phyloP scores from a whole-genome alignment of 2,797 vertebrate genomes.

The Darevskia nairensis region DNA sequence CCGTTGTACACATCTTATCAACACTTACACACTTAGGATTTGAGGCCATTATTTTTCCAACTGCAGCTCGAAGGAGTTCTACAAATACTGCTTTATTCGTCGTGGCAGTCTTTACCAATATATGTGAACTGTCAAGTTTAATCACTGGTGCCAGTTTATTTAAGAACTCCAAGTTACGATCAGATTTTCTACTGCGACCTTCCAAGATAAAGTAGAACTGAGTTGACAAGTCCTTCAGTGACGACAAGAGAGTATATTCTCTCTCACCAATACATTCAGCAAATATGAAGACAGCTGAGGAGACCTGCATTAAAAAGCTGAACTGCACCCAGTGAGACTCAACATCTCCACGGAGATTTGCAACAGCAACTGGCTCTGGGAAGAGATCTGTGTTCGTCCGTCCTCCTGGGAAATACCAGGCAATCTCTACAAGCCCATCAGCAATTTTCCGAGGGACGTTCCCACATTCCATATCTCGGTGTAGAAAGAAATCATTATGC shows the following conservation, averaged over 20 bases:
- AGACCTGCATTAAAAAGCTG: slow-evolving; percentile 19
- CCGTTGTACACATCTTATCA: slow-evolving; percentile 74
- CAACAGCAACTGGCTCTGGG: slow-evolving; percentile 3
- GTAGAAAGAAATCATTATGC: slow-evolving; percentile 27
- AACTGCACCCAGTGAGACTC: not conserved
- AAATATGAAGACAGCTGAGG: slow-evolving; percentile 29
- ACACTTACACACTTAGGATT: slow-evolving; percentile 74
- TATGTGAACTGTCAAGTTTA: not conserved
- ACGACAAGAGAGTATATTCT: not conserved
- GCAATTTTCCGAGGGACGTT: slow-evolving; percentile 12
- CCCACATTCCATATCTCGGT: slow-evolving; percentile 17
- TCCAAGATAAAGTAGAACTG: slow-evolving; percentile 43
- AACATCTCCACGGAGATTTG: slow-evolving; percentile 32
- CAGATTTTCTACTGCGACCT: not conserved
- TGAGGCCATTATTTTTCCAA: slow-evolving; percentile 57
- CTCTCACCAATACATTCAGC: not conserved
- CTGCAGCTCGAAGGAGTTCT: not conserved
- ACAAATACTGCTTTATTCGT: slow-evolving; percentile 7
- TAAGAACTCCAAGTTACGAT: not conserved
- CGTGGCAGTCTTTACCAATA: not conserved
- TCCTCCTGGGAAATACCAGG: slow-evolving; percentile 35
- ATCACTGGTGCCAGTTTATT: not conserved
- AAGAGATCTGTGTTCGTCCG: not conserved
- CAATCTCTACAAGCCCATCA: slow-evolving; percentile 17
- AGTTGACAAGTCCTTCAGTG: not conserved